A percentile compares a stretch with the other conserved stretches of the same genome.
phyloP scores from a whole-genome alignment of 2,797 vertebrate species.

The Pseudocheirus occidentalis region DNA sequence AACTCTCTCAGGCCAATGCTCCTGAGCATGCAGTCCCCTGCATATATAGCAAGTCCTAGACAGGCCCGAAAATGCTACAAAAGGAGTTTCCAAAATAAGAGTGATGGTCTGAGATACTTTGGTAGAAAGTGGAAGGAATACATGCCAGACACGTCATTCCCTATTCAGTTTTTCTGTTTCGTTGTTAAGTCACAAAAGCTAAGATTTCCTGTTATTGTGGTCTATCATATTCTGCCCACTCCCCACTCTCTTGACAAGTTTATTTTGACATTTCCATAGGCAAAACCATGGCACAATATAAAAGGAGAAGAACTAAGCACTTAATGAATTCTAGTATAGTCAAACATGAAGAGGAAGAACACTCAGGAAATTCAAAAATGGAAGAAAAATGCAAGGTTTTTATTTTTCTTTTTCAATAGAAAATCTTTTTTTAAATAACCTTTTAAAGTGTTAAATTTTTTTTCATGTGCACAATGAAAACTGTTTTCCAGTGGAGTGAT shows the following conservation, averaged over 20 bases:
- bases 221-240: neutral
- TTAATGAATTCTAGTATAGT: neutral
- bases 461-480: neutral
- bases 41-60: neutral
- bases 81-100: constrained; percentile 9
- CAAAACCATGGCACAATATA: neutral
- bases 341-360: neutral
- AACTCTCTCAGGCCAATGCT: neutral
- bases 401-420: neutral
- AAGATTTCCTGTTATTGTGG: constrained; percentile 26
- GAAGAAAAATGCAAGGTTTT: neutral
- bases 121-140: constrained; percentile 15
- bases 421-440: neutral
- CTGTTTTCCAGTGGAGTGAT: neutral
- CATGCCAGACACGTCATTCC: constrained; percentile 24
- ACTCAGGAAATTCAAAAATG: neutral
- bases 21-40: neutral
- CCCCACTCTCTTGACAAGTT: neutral
- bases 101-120: neutral
- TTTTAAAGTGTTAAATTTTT: neutral
- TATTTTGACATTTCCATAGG: neutral
- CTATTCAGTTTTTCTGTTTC: constrained; percentile 25
- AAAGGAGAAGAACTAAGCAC: too few species aligned
- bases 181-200: constrained; percentile 11
- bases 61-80: neutral